These are phyloP conservation scores for Albula goreensis DNA, from an alignment of 2,113 vertebrate species.

Conservation along the genomic window DNA sequence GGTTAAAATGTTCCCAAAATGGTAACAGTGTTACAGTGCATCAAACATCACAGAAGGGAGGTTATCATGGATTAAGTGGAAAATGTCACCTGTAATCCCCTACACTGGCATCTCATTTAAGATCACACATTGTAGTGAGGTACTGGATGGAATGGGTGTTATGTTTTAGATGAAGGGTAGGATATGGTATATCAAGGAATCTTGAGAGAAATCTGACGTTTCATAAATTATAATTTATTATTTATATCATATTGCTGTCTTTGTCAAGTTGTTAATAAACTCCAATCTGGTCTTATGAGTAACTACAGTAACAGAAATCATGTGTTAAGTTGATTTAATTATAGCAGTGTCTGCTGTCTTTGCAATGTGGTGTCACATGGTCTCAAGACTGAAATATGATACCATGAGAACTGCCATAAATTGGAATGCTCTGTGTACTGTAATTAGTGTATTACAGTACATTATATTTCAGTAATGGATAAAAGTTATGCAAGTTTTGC, in stretches of 20 bases:
- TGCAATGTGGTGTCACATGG: background rate
- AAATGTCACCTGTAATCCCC: background rate
- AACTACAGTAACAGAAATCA: no score
- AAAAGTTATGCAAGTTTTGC: background rate
- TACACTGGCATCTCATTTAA: background rate
- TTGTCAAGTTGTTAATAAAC: no score
- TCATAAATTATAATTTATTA: no score
- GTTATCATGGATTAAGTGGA: background rate
- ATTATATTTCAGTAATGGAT: background rate
- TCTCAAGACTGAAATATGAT: background rate
- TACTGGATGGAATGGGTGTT: background rate
- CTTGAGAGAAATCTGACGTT: no score
- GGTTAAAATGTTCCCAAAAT: background rate
- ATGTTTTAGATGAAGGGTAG: no score
- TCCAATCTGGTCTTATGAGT: no score
- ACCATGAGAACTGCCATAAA: background rate
- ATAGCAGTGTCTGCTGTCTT: background rate
- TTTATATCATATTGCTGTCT: no score
- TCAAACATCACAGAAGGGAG: background rate
- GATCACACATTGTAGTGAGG: background rate
- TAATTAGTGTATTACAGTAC: background rate
- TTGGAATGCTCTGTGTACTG: background rate
- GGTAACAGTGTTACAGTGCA: background rate
- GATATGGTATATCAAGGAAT: no score
- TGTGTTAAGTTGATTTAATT: background rate